Percentiles rank a stretch among this genome's conserved stretches.
These are phyloP conservation scores for Troides aeacus DNA, from an alignment of 2,888 invertebrate species.

Conservation along the genomic window DNA sequence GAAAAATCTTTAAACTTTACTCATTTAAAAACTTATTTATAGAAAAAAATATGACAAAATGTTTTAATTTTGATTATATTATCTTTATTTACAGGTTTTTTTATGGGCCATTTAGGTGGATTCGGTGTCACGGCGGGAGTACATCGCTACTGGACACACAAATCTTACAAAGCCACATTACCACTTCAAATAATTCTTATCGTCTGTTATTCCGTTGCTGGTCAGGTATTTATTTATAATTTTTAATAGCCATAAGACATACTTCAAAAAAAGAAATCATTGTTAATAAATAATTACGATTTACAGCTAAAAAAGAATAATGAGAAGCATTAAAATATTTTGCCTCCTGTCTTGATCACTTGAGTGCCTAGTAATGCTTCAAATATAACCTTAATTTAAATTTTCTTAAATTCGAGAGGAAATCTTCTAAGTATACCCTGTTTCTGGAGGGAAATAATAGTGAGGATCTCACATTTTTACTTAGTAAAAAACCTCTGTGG, in stretches of 20 bases:
- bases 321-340: no score
- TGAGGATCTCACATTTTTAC: no score
- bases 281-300: background rate
- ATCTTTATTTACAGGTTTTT: constrained; percentile 59
- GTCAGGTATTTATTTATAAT: constrained; percentile 77
- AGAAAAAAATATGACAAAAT: no score
- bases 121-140: constrained; percentile 86
- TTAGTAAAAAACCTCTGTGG: no score
- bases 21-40: no score
- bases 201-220: constrained; percentile 81
- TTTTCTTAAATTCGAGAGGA: no score
- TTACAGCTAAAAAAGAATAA: background rate
- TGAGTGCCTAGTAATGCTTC: no score
- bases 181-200: constrained; percentile 81
- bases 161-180: constrained; percentile 83
- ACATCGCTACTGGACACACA: constrained; percentile 85
- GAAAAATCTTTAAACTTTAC: no score
- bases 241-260: background rate
- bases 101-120: constrained; percentile 79
- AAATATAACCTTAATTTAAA: no score
- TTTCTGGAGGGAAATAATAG: no score
- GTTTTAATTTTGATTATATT: background rate
- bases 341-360: no score
- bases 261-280: background rate
- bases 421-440: no score